Base-by-base conservation (phyloP, 2,797 vertebrate species). In the Echiichthys vipera region DNA sequence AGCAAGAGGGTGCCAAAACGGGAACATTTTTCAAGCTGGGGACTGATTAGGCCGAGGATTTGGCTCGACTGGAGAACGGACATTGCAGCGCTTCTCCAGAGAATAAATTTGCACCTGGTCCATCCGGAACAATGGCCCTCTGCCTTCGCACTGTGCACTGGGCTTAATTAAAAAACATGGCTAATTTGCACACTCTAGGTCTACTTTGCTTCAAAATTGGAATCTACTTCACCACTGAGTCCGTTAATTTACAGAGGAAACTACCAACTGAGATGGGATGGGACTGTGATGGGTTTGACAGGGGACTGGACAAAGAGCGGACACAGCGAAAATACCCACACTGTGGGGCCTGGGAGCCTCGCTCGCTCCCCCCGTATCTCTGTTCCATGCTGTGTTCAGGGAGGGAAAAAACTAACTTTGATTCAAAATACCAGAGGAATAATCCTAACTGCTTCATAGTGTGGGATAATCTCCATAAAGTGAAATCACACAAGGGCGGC, bases 181-280 rank as follows among this genome's bases (percentile, higher is more conserved):
- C 95, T 99, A 97, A 99, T 99, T 99, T 98, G 95, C 97, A 97
- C 96, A 95, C 95, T 93, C 92, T n/a, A n/a, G n/a, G n/a, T n/a
- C n/a, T 94, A 73, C 89, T 91, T 95, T 91, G 93, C 95, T 58
- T 94, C 95, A 96, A 96, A 97, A 98, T 95, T 96, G 94, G 95
- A 98, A 95, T 95, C 92, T 92, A 95, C 95, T 97, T 97, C 96
- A 96, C 97, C 96, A 96, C 97, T 96, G 97, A 94, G 98, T 96
- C 95, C 97, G 96, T 97, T 99, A 97, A 99, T 99, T 99, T 97
- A 93, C 91, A 88, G 94, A 95, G 96, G 97, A 98, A 96, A 96
- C 96, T 94, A 93, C 97, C 94, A 89, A 93, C 96, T 95, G 95
- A 91, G 95, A 92, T 91, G 91, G 89, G 93, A 94, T 85, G 94